A percentile compares a stretch with the other conserved stretches of the same genome.
Conservation (phyloP, 2,888 invertebrate species). For the Acleris cristana region DNA sequence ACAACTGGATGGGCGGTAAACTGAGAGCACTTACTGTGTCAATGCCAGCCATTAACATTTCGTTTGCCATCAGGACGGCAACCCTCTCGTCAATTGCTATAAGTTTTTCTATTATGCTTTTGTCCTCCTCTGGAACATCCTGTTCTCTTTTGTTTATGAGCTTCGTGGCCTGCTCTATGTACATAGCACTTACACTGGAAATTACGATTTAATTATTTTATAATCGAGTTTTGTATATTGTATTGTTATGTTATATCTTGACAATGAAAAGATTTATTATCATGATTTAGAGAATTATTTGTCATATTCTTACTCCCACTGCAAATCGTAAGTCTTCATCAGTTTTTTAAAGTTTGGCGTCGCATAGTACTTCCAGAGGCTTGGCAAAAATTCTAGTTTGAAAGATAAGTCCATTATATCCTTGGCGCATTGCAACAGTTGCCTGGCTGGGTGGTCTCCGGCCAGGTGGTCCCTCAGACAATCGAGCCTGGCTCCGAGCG, state of each 20-base stretch:
- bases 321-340: constrained; percentile 61
- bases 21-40: constrained; percentile 84
- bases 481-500: constrained; percentile 66
- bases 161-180: constrained; percentile 61
- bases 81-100: constrained; percentile 84
- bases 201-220: constrained; percentile 8
- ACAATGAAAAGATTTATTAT: too few species aligned
- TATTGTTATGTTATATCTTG: too few species aligned
- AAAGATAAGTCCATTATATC: constrained; percentile 59
- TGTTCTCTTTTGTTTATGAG: constrained; percentile 56
- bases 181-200: constrained; percentile 60
- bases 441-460: constrained; percentile 60
- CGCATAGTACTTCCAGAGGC: constrained; percentile 59
- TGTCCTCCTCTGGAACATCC: constrained; percentile 72
- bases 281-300: too few species aligned
- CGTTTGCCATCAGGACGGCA: constrained; percentile 87
- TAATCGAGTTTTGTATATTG: background rate
- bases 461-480: constrained; percentile 59
- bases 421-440: constrained; percentile 60
- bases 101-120: constrained; percentile 86
- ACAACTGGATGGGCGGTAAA: background rate
- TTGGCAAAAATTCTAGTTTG: constrained; percentile 63
- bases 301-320: constrained; percentile 71
- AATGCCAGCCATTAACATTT: constrained; percentile 88
- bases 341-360: constrained; percentile 65